Percentiles rank a stretch among this genome's conserved stretches.
Conservation (phyloP, 2,113 vertebrate genomes). For the Psilopsiagon aymara region DNA sequence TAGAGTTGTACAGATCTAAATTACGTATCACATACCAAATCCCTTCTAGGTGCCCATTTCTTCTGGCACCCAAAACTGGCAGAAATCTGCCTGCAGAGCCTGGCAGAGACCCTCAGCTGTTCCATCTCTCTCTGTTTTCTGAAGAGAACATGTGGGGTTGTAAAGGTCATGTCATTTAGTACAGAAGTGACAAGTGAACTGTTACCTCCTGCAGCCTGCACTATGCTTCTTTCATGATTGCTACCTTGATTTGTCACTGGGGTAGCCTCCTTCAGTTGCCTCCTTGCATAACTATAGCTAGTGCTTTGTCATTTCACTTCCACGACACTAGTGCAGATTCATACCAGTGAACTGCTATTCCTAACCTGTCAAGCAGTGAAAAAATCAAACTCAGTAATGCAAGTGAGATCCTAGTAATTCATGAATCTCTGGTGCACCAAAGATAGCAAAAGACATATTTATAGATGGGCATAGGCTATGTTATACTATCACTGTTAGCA, state of each 20-base stretch:
- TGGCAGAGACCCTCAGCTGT: neutral
- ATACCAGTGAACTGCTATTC: neutral
- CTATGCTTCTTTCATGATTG: neutral
- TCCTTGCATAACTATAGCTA: neutral
- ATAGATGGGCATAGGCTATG: neutral
- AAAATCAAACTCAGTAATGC: neutral
- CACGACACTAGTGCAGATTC: neutral
- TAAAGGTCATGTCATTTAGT: neutral
- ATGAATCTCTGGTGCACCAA: constrained; percentile 3
- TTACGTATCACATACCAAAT: neutral
- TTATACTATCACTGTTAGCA: neutral
- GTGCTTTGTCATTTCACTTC: constrained; percentile 1
- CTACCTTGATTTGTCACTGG: constrained; percentile 9
- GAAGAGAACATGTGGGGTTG: neutral
- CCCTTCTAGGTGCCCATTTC: neutral
- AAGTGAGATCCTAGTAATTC: neutral
- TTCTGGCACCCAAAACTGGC: neutral
- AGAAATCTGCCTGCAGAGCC: neutral
- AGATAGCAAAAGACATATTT: neutral
- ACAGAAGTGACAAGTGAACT: neutral
- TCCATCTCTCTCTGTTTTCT: neutral
- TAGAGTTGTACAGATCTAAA: neutral
- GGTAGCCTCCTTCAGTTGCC: neutral
- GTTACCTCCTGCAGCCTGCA: neutral
- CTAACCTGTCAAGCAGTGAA: constrained; percentile 12